Evolutionary conservation across 2,113 vertebrate species (phyloP).

Genomic region (Neodon shergylaensis): DNA sequence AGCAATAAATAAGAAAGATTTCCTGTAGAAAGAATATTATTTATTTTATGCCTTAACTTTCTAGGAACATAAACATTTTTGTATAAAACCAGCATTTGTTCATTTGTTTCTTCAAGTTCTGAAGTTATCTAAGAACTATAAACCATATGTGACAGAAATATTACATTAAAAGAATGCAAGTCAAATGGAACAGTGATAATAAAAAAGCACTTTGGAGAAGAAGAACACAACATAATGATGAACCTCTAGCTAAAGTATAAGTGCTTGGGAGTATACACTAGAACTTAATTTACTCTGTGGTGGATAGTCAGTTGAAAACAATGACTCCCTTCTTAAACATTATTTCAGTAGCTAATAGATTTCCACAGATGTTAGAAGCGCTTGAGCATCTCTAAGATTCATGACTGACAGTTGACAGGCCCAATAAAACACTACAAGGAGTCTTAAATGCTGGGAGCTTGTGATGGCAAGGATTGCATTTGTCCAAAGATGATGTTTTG

Average conservation of each 20-base stretch:
- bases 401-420: background rate
- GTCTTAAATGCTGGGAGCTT: background rate
- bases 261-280: background rate
- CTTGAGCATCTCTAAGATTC: background rate
- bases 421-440: background rate
- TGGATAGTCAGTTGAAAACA: background rate
- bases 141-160: constrained; percentile 14
- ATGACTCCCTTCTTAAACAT: background rate
- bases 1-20: background rate
- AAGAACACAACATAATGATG: background rate
- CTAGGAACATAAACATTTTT: background rate
- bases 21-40: background rate
- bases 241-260: constrained; percentile 8
- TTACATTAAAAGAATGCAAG: constrained; percentile 18
- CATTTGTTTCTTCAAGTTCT: background rate
- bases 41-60: constrained; percentile 46
- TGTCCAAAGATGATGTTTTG: background rate
- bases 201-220: background rate
- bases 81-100: background rate
- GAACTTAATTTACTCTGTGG: background rate
- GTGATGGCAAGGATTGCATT: background rate
- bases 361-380: background rate
- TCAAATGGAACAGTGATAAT: constrained; percentile 1
- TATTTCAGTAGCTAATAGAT: no score
- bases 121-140: background rate